Evolutionary conservation across 1,140 invertebrate genomes (phyloP), one percentile per base, ranked within the genome.

Genomic region (Aphaenogaster ashmeadi): DNA sequence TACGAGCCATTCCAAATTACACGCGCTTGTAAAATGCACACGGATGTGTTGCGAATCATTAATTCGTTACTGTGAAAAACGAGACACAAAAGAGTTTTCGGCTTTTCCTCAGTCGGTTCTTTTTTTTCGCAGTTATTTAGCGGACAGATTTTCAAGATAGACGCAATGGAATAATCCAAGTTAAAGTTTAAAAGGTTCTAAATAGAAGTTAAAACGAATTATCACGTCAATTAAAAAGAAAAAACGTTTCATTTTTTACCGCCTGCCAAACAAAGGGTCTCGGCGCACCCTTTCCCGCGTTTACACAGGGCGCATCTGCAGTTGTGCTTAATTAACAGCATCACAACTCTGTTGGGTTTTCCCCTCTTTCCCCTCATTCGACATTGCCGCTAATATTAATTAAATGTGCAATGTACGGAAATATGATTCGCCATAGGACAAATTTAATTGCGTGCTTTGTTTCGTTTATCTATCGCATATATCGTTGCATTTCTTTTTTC

Each of bases 301-400:
- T 72, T 58, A 72, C 41, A n/a, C 11, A 44, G 7, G 1, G 13
- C 50, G 67, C 54, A 84, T 84, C n/a, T 72, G 44, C 41, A 36
- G 41, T 58, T 83, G 60, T 75, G 44, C 33, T 84, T 84, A 84
- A 84, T 84, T 84, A 75, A 84, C 54, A 47, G 41, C 41, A 50
- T 60, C 54, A 74, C 18, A 62, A 84, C 44, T 84, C 52, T 71
- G 41, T 74, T 18, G 36, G 18, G 13, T 18, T 56, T 36, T 33
- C 21, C 27, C 15, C 15, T 38, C 18, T 27, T 21, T n/a, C n/a
- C 18, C 5, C 33, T 36, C 33, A 47, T 84, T 84, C 62, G 80
- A 75, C 80, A 60, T 75, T 75, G 69, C 36, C 13, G 8, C 54
- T 84, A 84, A 75, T 84, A 75, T 84, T 84, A 62, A 84, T 75